These are phyloP conservation scores for Pecten maximus DNA, from an alignment of 2,888 invertebrate genomes.

Conservation along the genomic window DNA sequence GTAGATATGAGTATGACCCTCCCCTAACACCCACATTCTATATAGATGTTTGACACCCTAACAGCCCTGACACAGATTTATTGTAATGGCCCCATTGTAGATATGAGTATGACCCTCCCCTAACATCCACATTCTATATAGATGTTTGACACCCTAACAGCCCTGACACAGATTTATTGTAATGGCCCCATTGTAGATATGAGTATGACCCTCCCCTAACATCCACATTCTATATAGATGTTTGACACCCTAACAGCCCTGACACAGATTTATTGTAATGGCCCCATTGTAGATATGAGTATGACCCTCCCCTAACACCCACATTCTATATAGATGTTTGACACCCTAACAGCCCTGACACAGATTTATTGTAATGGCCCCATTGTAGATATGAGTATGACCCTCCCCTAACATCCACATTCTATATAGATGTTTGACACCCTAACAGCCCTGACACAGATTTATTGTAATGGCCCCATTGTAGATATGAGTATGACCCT, in stretches of 20 bases:
- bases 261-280: conserved; percentile 98
- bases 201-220: conserved; percentile 82
- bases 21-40: too few relatives aligned
- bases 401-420: too few relatives aligned
- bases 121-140: too few relatives aligned
- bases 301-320: too few relatives aligned
- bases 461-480: conserved; percentile 99
- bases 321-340: too few relatives aligned
- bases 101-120: conserved; percentile 87
- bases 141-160: conserved; percentile 88
- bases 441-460: conserved; percentile 98
- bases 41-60: conserved; percentile 83
- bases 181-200: conserved; percentile 99
- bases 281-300: conserved; percentile 98
- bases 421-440: too few relatives aligned
- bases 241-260: conserved; percentile 92
- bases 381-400: conserved; percentile 95
- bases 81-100: conserved; percentile 99
- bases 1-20: conserved; percentile 90
- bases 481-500: conserved; percentile 91
- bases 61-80: conserved; percentile 99
- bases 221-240: too few relatives aligned
- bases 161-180: conserved; percentile 99
- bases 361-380: conserved; percentile 99
- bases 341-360: conserved; percentile 94